Base-by-base conservation (phyloP, 2,113 vertebrate species). In the Cyphomyrus plagiostoma region DNA sequence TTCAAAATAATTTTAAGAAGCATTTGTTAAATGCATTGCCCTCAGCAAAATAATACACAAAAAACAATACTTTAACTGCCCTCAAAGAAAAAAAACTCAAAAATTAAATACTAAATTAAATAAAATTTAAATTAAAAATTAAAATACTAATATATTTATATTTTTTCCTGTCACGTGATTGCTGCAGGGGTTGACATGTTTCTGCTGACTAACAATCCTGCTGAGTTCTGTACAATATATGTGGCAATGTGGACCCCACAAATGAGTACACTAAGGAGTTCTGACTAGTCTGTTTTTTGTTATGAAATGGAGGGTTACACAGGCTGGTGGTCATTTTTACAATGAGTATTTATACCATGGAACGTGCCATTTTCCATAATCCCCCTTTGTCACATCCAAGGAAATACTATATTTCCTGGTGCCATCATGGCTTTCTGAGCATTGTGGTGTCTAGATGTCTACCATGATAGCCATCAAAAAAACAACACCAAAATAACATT, bases 181-280 rank as follows among this genome's bases (percentile, higher is more conserved):
- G 35, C 13, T 77, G 70, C 1, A 3, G 9, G 70, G 13, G 70
- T 77, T 35, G 21, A 15, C 66, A 11, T 30, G 66, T 74, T 77
- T 74, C 70, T 74, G 13, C 92, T 92, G 92, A 93, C 35, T 35
- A 35, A 35, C 35, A 35, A 35, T 35, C 1, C 35, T 35, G 93
- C 93, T 35, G 35, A 35, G 35, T 91, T 87, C 92, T 92, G 93
- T 93, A 91, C 93, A 92, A 92, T 91, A 89, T 92, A 94, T 92
- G 93, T 92, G 95, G 91, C 94, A 91, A 94, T 93, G 92, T 90
- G 92, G 7, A 2, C 15, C 21, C 90, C 93, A 94, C 96, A 96
- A 96, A 96, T 96, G 94, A 96, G 96, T 95, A 93, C 93, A 94
- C 94, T 94, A 94, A 96, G 95, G 95, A 95, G 94, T 95, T 95